Evolutionary conservation across 2,113 vertebrate genomes (phyloP).

Genomic region (Hyperoodon ampullatus): DNA sequence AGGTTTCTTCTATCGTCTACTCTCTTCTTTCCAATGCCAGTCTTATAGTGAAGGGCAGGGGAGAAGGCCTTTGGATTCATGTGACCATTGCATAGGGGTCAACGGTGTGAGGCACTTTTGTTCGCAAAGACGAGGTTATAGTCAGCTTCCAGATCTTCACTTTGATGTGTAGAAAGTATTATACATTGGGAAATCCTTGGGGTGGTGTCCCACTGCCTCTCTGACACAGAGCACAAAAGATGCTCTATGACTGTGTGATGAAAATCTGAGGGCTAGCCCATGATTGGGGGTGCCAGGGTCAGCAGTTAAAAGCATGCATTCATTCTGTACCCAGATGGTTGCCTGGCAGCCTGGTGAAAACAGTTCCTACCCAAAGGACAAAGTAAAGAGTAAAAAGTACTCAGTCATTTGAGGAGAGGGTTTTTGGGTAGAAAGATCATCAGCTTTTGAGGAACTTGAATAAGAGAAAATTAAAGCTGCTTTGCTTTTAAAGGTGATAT

Average conservation of each 20-base stretch:
- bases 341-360: slow-evolving; percentile 71
- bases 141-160: slow-evolving; percentile 49
- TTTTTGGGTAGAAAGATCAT: slow-evolving; percentile 56
- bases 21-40: slow-evolving; percentile 34
- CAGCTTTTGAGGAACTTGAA: slow-evolving; percentile 67
- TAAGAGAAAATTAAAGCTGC: slow-evolving; percentile 61
- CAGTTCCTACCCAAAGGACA: slow-evolving; percentile 44
- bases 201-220: slow-evolving; percentile 10
- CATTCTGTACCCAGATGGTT: slow-evolving; percentile 67
- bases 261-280: slow-evolving; percentile 60
- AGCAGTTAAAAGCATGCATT: slow-evolving; percentile 73
- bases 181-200: slow-evolving; percentile 64
- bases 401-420: slow-evolving; percentile 69
- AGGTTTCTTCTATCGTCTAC: slow-evolving; percentile 43
- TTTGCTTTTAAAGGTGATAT: slow-evolving; percentile 58
- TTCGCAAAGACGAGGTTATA: slow-evolving; percentile 36
- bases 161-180: slow-evolving; percentile 68
- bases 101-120: slow-evolving; percentile 39
- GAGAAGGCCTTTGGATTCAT: neutral
- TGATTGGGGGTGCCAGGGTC: slow-evolving; percentile 54
- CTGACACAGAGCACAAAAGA: slow-evolving; percentile 66
- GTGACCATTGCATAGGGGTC: slow-evolving; percentile 2
- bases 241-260: slow-evolving; percentile 61
- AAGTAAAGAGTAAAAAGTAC: slow-evolving; percentile 47
- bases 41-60: neutral